Evolutionary conservation across 2,113 vertebrate species (phyloP).

Genomic region (Callopanchax toddi): DNA sequence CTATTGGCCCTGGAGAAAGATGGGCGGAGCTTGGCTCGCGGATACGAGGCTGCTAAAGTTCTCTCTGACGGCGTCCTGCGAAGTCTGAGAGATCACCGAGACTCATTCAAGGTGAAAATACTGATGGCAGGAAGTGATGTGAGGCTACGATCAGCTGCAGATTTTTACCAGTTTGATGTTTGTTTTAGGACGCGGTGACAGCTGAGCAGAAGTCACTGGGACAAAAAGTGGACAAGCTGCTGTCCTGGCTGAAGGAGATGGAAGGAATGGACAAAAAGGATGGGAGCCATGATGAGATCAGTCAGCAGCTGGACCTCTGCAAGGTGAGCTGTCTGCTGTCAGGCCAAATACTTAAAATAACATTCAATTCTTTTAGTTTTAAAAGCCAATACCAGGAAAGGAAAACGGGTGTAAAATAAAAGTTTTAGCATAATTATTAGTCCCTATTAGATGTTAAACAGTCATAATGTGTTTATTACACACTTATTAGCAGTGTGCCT

Average conservation of each 20-base stretch:
- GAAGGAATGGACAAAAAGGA: conserved; percentile 57
- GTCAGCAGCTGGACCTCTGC: conserved; percentile 74
- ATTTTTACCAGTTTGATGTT: background rate
- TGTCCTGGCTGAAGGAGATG: conserved; percentile 79
- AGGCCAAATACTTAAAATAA: no score
- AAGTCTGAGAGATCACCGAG: conserved; percentile 76
- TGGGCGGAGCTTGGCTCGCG: conserved; percentile 87
- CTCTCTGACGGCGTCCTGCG: conserved; percentile 79
- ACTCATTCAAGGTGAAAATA: conserved; percentile 81
- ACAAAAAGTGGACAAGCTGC: conserved; percentile 78
- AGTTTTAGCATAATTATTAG: no score
- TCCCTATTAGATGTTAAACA: no score
- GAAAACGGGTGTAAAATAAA: no score
- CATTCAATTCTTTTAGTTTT: no score
- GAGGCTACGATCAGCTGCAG: background rate
- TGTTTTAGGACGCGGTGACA: conserved; percentile 70
- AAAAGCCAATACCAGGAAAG: no score
- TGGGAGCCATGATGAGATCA: conserved; percentile 38
- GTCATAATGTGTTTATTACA: no score
- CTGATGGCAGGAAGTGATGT: background rate
- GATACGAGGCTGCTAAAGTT: conserved; percentile 80
- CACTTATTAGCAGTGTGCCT: no score
- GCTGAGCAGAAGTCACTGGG: conserved; percentile 74
- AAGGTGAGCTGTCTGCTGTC: conserved; percentile 82
- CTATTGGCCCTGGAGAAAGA: conserved; percentile 92